These are phyloP conservation scores for Melanotaenia trifasciata DNA, from an alignment of 2,797 vertebrate genomes.

Conservation along the genomic window DNA sequence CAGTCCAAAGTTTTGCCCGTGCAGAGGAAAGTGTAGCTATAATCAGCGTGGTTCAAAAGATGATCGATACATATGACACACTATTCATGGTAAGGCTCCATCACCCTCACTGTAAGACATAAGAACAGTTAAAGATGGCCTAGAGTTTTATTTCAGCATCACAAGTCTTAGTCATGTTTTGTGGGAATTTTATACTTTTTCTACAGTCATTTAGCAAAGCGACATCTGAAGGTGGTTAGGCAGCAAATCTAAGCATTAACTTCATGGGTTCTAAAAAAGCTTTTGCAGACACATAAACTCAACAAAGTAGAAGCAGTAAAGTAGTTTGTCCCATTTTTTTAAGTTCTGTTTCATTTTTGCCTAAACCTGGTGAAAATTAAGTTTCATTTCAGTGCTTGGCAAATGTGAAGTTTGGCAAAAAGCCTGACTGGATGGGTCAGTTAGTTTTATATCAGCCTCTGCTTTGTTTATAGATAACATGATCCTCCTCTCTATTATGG, in stretches of 20 bases:
- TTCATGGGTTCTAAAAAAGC: constrained; percentile 40
- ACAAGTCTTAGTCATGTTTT: constrained; percentile 32
- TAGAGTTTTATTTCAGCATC: constrained; percentile 11
- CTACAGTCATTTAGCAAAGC: too few species aligned
- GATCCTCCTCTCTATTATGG: constrained; percentile 12
- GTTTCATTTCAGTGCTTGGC: constrained; percentile 8
- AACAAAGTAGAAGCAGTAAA: constrained; percentile 33
- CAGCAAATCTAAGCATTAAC: constrained; percentile 52
- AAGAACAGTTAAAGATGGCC: neutral
- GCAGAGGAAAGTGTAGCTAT: constrained; percentile 94
- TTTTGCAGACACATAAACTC: constrained; percentile 43
- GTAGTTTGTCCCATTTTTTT: neutral
- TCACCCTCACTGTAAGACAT: neutral
- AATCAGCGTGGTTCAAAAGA: constrained; percentile 92
- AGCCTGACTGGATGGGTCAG: constrained; percentile 26
- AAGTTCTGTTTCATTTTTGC: constrained; percentile 9
- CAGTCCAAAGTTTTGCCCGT: constrained; percentile 92
- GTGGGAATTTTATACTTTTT: constrained; percentile 14
- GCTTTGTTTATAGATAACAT: constrained; percentile 26
- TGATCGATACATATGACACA: constrained; percentile 89
- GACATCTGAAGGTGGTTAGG: too few species aligned
- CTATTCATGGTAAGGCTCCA: constrained; percentile 90
- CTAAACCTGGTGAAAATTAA: constrained; percentile 16
- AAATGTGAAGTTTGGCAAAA: constrained; percentile 10
- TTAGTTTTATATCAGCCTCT: constrained; percentile 14